Base-by-base conservation (phyloP, 2,888 invertebrate species). In the Lagria hirta region DNA sequence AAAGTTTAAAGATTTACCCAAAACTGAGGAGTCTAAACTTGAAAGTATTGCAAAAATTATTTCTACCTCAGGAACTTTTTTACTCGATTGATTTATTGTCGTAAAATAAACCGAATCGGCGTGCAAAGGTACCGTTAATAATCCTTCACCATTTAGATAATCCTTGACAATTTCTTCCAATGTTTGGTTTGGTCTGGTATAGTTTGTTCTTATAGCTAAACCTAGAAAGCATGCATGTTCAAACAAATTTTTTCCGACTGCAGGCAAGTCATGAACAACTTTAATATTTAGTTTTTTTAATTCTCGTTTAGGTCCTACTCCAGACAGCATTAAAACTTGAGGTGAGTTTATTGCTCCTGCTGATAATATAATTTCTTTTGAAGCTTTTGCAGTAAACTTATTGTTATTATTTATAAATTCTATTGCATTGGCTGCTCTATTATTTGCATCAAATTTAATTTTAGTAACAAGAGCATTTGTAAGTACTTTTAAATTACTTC, bases 401-500 rank as follows among this genome's bases (percentile, higher is more conserved):
- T 16, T 22, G 7, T 51, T 46, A 23, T 50, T 40, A 7, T 21
- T 44, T 2, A 30, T 35, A 21, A 54, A 55, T 23, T 21, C 23
- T 12, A 54, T 52, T 7, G 47, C 52, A 22, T 40, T 26, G 2
- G 49, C 50, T 27, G 5, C 10, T 15, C 27, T 26, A 21, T 24
- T 16, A 22, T 44, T 4, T 6, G 16, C 5, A 10, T 34, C 14
- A 5, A 49, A 30, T n/a, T 43, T 5, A 2, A 51, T 32, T 42
- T 43, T 43, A 2, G 46, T 47, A n/a, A 43, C 50, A 4, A 49
- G 34, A 18, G 45, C 42, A 4, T 48, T 32, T 2, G 43, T 40
- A 17, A 21, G 8, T 3, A 55, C 30, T 4, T 38, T 37, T 2
- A 55, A 35, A 21, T 55, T 55, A 2, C 29, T 14, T 22, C 50